Evolutionary conservation across 1,140 invertebrate species (phyloP), one percentile per base, ranked within the genome.

Genomic region (Aradophagus sp.): DNA sequence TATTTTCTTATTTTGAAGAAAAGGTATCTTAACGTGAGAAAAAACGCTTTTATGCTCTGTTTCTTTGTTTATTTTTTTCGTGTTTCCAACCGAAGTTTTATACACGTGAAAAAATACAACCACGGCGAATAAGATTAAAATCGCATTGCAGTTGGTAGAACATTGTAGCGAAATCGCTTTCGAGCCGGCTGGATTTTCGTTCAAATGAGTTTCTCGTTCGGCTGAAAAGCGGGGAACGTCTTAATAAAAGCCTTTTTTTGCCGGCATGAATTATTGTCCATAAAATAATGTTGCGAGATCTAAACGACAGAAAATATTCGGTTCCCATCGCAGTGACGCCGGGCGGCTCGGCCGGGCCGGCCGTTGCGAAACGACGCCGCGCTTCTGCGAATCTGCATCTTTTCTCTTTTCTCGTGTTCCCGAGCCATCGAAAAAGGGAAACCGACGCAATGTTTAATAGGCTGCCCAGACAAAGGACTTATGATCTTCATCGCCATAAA

Each of bases 401-500:
- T 65, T 67, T 74, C 67, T 72, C 69, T 52, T 72, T 72, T 66
- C 62, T 66, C 63, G 62, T 62, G 32, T 61, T 69, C 56, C 35
- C 56, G 53, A 50, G 26, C 19, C 56, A 44, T 62, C 66, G 62
- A 66, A 59, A 74, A 42, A 58, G 61, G 66, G 61, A 70, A 74
- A 74, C 67, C 61, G 50, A 66, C 56, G 29, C 48, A 52, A 70
- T 62, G 59, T 27, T 67, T 78, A 78, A 76, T 73, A 79, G 66
- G 59, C 34, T 32, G 67, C 58, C 74, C 77, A 76, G 69, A 80
- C 78, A 78, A 79, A 79, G 75, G 76, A 44, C 41, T 55, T 55
- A 61, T 55, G n/a, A n/a, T 68, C 61, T 68, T 61, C 65, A 48
- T 68, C 38, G 31, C 45, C 35, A 52, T 41, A 32, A 38, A 39